Conservation (phyloP, 2,888 invertebrate genomes). For the Lasioglossum calceatum region DNA sequence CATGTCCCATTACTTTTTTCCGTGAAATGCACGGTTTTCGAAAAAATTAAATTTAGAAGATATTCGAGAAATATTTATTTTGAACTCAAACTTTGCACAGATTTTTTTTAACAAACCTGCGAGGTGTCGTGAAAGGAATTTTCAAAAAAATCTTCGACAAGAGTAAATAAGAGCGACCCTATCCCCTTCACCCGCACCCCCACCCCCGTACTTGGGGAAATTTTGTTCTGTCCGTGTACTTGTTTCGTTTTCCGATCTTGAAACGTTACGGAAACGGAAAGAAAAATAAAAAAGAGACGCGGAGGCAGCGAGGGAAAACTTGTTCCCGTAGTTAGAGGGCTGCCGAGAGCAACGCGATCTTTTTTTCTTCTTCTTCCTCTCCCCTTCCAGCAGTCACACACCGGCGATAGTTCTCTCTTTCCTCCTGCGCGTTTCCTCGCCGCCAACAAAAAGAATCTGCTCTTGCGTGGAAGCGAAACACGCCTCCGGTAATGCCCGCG, state of each 20-base stretch:
- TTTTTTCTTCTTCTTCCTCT: background rate
- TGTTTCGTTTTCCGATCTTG: conserved; percentile 51
- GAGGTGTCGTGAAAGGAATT: no score
- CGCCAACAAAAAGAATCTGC: conserved; percentile 62
- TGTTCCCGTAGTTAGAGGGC: conserved; percentile 58
- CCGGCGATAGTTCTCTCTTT: conserved; percentile 38
- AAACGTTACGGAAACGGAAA: conserved; percentile 33
- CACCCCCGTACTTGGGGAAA: conserved; percentile 32
- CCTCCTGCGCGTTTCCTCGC: conserved; percentile 19
- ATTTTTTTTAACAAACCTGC: no score
- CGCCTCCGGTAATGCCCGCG: conserved; percentile 45
- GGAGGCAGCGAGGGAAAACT: conserved; percentile 50
- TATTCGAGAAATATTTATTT: no score
- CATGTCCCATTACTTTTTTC: no score
- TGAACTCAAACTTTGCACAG: no score
- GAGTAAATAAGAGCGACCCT: no score
- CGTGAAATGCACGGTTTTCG: no score
- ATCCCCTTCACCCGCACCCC: no score
- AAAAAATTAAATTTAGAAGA: no score
- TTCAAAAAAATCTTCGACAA: no score
- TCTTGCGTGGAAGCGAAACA: conserved; percentile 57
- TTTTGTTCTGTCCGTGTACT: conserved; percentile 32
- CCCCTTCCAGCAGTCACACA: conserved; percentile 1
- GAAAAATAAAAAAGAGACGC: background rate
- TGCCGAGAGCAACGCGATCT: conserved; percentile 44